A percentile compares a stretch with the other conserved stretches of the same genome.
Evolutionary conservation across 2,113 vertebrate species (phyloP).

Genomic region (Vulpes vulpes): DNA sequence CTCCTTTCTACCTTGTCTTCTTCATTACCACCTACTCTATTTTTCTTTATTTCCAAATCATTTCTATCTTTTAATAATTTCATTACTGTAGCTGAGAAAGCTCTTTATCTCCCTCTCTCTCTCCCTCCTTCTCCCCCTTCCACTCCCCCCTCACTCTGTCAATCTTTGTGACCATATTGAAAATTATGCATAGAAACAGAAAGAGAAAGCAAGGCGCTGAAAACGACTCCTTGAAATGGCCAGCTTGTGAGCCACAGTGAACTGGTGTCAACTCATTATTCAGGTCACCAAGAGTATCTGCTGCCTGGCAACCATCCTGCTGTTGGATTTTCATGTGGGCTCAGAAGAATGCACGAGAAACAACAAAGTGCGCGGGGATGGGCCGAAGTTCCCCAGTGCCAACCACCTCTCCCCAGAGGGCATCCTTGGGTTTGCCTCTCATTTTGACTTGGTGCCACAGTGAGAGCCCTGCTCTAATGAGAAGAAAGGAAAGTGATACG

Average conservation of each 20-base stretch:
- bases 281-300: slow-evolving; percentile 65
- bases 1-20: neutral
- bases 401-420: neutral
- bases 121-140: neutral
- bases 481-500: neutral
- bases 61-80: neutral
- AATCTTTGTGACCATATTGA: neutral
- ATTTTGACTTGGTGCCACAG: neutral
- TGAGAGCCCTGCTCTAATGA: neutral
- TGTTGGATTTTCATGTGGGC: slow-evolving; percentile 26
- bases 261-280: slow-evolving; percentile 48
- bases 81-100: neutral
- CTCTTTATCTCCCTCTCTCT: neutral
- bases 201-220: neutral
- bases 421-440: neutral
- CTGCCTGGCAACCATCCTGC: slow-evolving; percentile 70
- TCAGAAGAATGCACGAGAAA: neutral
- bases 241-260: slow-evolving; percentile 8
- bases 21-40: neutral
- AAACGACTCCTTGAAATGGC: slow-evolving; percentile 32
- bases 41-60: neutral
- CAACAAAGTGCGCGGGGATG: neutral
- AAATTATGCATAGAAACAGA: slow-evolving; percentile 23
- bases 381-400: neutral
- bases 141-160: neutral